A percentile compares a stretch with the other conserved stretches of the same genome.
These are phyloP conservation scores for Dichetophora obliterata DNA, from an alignment of 2,888 invertebrate species.

Conservation along the genomic window DNA sequence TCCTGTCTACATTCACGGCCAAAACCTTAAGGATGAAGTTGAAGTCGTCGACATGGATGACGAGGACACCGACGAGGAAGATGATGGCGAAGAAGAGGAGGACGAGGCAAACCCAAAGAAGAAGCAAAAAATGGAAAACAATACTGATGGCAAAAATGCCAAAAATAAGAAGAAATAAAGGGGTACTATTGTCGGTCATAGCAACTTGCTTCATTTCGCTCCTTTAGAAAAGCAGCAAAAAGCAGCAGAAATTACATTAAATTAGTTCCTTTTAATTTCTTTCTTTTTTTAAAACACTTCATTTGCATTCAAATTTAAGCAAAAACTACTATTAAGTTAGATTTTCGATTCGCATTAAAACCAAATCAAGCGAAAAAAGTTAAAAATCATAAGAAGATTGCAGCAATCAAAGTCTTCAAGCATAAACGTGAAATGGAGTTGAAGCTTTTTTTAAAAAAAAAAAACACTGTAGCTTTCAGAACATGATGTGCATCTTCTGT, in stretches of 20 bases:
- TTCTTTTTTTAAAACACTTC: slow-evolving; percentile 11
- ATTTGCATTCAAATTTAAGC: slow-evolving; percentile 34
- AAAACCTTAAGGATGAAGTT: slow-evolving; percentile 85
- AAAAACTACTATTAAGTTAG: slow-evolving; percentile 31
- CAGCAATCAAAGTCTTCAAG: background rate
- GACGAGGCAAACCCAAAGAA: slow-evolving; percentile 86
- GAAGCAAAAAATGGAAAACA: slow-evolving; percentile 81
- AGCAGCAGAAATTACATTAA: slow-evolving; percentile 36
- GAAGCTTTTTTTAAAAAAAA: no score
- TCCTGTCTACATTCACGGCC: slow-evolving; percentile 87
- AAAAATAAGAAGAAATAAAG: slow-evolving; percentile 77
- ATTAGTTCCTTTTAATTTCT: slow-evolving; percentile 42
- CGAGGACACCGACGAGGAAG: slow-evolving; percentile 77
- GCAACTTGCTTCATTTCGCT: slow-evolving; percentile 45
- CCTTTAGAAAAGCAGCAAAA: slow-evolving; percentile 36
- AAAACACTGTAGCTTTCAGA: no score
- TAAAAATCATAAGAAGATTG: background rate
- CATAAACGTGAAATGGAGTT: no score
- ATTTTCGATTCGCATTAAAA: slow-evolving; percentile 17
- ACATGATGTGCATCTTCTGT: no score
- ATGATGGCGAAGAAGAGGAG: slow-evolving; percentile 75
- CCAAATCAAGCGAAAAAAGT: background rate
- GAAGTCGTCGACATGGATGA: slow-evolving; percentile 87
- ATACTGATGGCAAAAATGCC: slow-evolving; percentile 78
- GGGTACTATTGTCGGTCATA: slow-evolving; percentile 5